These are phyloP conservation scores for Pardalotus punctatus DNA, from an alignment of 2,113 vertebrate genomes.

Conservation along the genomic window DNA sequence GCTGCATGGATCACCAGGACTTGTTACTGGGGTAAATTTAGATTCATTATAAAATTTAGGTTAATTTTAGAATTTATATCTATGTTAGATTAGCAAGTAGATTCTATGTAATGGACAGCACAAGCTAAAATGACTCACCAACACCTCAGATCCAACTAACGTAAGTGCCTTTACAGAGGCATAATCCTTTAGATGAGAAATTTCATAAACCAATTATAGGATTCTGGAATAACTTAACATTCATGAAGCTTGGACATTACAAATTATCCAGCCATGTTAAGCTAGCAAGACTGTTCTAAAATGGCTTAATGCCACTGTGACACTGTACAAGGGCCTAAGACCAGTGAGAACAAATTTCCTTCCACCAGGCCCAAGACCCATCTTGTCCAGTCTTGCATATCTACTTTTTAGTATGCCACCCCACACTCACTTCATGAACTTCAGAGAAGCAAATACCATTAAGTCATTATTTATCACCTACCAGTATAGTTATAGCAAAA, in stretches of 20 bases:
- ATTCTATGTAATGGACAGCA: neutral
- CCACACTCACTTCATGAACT: neutral
- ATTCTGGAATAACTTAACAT: neutral
- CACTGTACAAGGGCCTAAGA: fast-evolving
- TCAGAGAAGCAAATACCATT: neutral
- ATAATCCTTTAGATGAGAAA: neutral
- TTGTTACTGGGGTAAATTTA: neutral
- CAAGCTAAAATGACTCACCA: neutral
- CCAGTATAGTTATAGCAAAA: neutral
- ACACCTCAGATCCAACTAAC: neutral
- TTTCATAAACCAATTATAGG: neutral
- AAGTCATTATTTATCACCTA: neutral
- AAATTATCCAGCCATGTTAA: neutral
- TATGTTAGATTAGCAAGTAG: neutral
- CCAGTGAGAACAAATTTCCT: neutral
- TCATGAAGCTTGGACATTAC: neutral
- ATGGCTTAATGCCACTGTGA: neutral
- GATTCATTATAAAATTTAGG: neutral
- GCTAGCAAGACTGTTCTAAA: neutral
- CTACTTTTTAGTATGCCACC: neutral
- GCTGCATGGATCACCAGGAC: neutral
- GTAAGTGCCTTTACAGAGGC: neutral
- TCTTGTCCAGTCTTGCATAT: neutral
- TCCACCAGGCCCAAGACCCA: neutral
- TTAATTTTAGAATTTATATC: neutral